A percentile compares a stretch with the other conserved stretches of the same genome.
These are phyloP conservation scores for Lymantria dispar DNA, from an alignment of 2,888 invertebrate genomes.

Conservation along the genomic window DNA sequence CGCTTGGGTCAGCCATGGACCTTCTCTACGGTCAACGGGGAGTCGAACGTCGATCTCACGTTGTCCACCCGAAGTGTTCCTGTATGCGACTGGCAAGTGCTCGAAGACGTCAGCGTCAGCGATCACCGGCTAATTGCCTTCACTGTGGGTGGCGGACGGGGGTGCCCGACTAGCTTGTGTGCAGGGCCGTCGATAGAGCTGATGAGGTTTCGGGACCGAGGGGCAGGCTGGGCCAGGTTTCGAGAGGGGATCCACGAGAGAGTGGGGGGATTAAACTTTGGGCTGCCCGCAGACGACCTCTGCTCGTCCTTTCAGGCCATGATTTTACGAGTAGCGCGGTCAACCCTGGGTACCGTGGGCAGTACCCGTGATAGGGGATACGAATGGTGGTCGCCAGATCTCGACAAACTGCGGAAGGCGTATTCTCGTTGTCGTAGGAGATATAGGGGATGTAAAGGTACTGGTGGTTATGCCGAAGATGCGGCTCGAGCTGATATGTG, in stretches of 20 bases:
- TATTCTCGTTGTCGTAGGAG: no score
- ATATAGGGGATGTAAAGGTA: not conserved
- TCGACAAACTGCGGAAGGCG: not conserved
- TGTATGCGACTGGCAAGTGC: constrained; percentile 21
- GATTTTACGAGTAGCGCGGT: not conserved
- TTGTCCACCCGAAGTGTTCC: constrained; percentile 8
- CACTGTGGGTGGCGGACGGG: not conserved
- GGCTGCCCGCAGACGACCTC: no score
- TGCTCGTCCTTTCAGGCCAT: no score
- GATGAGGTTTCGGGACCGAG: not conserved
- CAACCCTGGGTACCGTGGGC: not conserved
- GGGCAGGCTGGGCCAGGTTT: not conserved
- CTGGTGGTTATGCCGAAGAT: not conserved
- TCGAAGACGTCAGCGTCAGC: constrained; percentile 12
- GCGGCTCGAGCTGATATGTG: not conserved
- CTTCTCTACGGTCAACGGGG: constrained; percentile 11
- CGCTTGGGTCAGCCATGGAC: constrained; percentile 2
- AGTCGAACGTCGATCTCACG: constrained; percentile 31
- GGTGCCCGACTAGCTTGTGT: not conserved
- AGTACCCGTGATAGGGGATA: constrained; percentile 1
- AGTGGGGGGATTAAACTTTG: not conserved
- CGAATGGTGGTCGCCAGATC: constrained; percentile 10
- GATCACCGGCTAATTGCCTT: constrained; percentile 28
- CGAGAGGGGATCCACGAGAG: not conserved
- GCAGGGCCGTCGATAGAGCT: not conserved